Evolutionary conservation across 1,140 invertebrate genomes (phyloP), one percentile per base, ranked within the genome.

Genomic region (Calliopsis andreniformis): DNA sequence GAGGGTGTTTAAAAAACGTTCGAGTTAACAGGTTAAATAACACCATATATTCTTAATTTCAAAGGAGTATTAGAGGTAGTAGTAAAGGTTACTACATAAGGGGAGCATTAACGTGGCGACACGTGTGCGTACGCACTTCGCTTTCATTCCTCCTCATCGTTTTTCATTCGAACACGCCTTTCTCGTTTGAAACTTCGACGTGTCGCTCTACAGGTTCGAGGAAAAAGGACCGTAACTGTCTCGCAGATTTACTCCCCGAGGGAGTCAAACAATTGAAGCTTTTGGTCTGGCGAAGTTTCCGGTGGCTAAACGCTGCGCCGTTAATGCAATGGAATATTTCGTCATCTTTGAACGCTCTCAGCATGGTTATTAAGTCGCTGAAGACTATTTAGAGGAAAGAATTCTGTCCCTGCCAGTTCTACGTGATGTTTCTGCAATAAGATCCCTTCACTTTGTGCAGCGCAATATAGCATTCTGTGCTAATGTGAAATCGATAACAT

Each of bases 111-210:
- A 51, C 51, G 12, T 32, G 25, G 8, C 1, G 23, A 23, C 6
- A 7, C 53, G 6, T 12, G 12, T 18, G 14, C 35, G 5, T 14
- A 63, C 42, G 39, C 25, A 63, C n/a, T 8, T 12, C 28, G n/a
- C 14, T 59, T 25, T 35, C 63, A 42, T 47, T 59, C 78, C 43
- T 53, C n/a, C 45, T 49, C 67, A 53, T 55, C 66, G 63, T 79
- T 63, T 67, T 80, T 58, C 51, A 35, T 23, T n/a, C 47, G 35
- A 66, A 71, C 73, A 70, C 63, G 56, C 70, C 58, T 81, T 59
- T 73, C 73, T 69, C 68, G 63, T 87, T 85, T 80, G 53, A 68
- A 67, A 78, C 80, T 72, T 82, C 76, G 75, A 79, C 81, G 78
- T 63, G 76, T 76, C 75, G 73, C 18, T 56, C 45, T 28, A 71